These are phyloP conservation scores for Leptura quadrifasciata DNA, from an alignment of 2,888 invertebrate genomes.

Conservation along the genomic window DNA sequence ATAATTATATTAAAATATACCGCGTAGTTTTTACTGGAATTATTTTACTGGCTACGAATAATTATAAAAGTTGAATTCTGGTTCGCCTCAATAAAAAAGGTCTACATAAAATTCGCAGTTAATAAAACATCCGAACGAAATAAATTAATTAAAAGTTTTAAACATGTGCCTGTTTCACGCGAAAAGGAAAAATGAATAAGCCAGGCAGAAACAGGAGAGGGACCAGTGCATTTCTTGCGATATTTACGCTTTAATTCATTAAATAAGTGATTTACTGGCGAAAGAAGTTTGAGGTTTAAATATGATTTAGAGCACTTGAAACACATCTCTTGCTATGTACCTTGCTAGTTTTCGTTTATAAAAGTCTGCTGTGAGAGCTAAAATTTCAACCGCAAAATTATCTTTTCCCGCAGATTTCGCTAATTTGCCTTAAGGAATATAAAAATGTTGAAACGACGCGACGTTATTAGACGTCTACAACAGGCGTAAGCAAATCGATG, in stretches of 20 bases:
- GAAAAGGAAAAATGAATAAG: constrained; percentile 12
- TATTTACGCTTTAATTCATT: constrained; percentile 29
- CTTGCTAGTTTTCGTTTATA: constrained; percentile 25
- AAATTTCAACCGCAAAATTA: not conserved
- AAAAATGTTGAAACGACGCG: not conserved
- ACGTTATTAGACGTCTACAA: not conserved
- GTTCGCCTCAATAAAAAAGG: not conserved
- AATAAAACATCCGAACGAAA: constrained; percentile 27
- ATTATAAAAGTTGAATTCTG: constrained; percentile 27
- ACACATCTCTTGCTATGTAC: constrained; percentile 25
- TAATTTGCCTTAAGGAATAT: not conserved
- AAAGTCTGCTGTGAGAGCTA: constrained; percentile 8
- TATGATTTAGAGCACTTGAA: constrained; percentile 21
- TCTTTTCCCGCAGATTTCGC: not conserved
- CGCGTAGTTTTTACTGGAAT: constrained; percentile 1
- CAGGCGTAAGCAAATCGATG: too few relatives aligned
- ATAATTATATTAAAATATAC: not conserved
- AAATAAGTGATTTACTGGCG: constrained; percentile 17
- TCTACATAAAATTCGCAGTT: constrained; percentile 22
- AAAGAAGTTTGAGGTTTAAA: constrained; percentile 15
- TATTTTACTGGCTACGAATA: constrained; percentile 15
- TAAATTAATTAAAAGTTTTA: constrained; percentile 37
- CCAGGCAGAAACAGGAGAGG: not conserved
- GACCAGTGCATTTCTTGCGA: not conserved
- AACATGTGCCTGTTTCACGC: constrained; percentile 8